A percentile compares a stretch with the other conserved stretches of the same genome.
Evolutionary conservation across 2,797 vertebrate species (phyloP).

Genomic region (Meda fulgida): DNA sequence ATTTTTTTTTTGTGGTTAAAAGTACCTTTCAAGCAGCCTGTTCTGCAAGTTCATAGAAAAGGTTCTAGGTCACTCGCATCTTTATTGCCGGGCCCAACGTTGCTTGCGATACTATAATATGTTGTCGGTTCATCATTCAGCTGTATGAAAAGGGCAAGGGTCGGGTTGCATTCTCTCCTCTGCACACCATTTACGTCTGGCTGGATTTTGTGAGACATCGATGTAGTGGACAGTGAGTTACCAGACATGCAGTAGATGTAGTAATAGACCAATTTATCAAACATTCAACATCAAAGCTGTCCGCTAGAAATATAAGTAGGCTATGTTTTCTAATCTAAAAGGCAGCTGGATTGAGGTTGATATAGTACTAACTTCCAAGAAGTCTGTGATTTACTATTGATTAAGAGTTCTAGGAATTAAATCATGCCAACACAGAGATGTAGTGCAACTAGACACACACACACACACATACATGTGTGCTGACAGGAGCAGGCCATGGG

Average conservation of each 20-base stretch:
- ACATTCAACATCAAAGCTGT: slow-evolving; percentile 7
- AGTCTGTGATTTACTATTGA: slow-evolving; percentile 1
- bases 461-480: neutral
- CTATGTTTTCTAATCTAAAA: neutral
- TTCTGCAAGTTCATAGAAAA: neutral
- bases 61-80: neutral
- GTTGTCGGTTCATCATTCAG: slow-evolving; percentile 35
- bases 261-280: slow-evolving; percentile 50
- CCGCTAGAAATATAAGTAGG: neutral
- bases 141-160: slow-evolving; percentile 39
- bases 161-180: slow-evolving; percentile 48
- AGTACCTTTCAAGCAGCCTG: neutral
- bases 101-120: slow-evolving; percentile 45
- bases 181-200: slow-evolving; percentile 37
- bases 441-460: neutral
- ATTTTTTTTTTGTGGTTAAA: neutral
- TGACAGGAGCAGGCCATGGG: neutral
- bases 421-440: neutral
- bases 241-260: slow-evolving; percentile 27
- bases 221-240: slow-evolving; percentile 11
- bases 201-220: slow-evolving; percentile 35
- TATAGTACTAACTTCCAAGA: slow-evolving; percentile 28
- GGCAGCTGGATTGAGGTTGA: neutral
- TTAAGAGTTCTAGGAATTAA: neutral
- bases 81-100: slow-evolving; percentile 4